A percentile compares a stretch with the other conserved stretches of the same genome.
These are phyloP conservation scores for Ascidia mentula DNA, from an alignment of 23 tunicate genomes.

Conservation along the genomic window DNA sequence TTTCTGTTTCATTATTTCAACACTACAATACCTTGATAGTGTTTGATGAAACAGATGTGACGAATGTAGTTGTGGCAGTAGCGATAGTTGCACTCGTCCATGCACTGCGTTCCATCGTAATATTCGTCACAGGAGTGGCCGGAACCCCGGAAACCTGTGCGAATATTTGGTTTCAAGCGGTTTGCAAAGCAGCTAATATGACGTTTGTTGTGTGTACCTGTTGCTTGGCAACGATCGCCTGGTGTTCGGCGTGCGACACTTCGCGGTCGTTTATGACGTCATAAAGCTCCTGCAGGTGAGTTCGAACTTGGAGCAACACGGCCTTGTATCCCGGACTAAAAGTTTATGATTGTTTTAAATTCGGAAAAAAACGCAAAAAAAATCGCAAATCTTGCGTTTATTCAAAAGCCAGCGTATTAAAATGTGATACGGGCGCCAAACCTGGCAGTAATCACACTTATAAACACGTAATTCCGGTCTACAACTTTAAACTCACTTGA, in stretches of 20 bases:
- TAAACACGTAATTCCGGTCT: too few species aligned
- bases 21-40: not conserved
- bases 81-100: not conserved
- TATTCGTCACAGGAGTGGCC: not conserved
- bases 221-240: slow-evolving; percentile 72
- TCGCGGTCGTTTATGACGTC: slow-evolving; percentile 80
- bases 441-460: too few species aligned
- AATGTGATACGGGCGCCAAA: too few species aligned
- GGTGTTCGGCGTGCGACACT: slow-evolving; percentile 81
- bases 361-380: too few species aligned
- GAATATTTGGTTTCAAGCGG: not conserved
- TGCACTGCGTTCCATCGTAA: not conserved
- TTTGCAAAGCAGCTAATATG: too few species aligned
- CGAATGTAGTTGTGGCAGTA: not conserved
- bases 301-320: slow-evolving; percentile 45
- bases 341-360: not conserved
- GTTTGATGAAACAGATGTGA: not conserved
- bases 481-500: too few species aligned
- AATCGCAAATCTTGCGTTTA: too few species aligned
- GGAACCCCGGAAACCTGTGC: not conserved
- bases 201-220: slow-evolving; percentile 36
- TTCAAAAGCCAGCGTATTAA: too few species aligned
- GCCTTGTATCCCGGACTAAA: slow-evolving; percentile 68
- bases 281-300: slow-evolving; percentile 42
- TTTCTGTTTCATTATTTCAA: too few species aligned